phyloP scores from a whole-genome alignment of 2,888 invertebrate genomes.

The Scaptomyza parva region DNA sequence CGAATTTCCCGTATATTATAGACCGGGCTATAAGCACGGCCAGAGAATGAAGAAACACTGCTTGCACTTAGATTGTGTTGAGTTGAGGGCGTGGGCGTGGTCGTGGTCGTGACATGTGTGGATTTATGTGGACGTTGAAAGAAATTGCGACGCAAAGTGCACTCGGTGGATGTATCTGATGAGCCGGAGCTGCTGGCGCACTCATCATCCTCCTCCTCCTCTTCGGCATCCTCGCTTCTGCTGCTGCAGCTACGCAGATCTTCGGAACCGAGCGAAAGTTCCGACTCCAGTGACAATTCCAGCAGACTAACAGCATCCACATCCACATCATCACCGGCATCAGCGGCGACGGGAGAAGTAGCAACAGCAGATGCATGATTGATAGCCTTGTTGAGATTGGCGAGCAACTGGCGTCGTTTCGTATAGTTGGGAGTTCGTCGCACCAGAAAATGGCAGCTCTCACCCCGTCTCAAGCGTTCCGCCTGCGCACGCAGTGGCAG shows the following conservation, averaged over 20 bases:
- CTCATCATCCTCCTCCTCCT: slow-evolving; percentile 74
- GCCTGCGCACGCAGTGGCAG: slow-evolving; percentile 91
- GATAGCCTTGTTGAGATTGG: slow-evolving; percentile 79
- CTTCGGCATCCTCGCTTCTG: slow-evolving; percentile 66
- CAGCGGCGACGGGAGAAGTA: slow-evolving; percentile 46
- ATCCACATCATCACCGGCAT: slow-evolving; percentile 54
- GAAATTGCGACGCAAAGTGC: slow-evolving; percentile 62
- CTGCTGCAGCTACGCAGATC: slow-evolving; percentile 75
- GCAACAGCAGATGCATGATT: slow-evolving; percentile 40
- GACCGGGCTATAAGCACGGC: slow-evolving; percentile 83
- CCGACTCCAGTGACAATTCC: slow-evolving; percentile 81
- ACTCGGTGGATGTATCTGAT: slow-evolving; percentile 80
- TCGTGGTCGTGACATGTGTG: slow-evolving; percentile 18
- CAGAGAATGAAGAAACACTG: slow-evolving; percentile 36
- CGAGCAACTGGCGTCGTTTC: slow-evolving; percentile 84
- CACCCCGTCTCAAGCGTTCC: slow-evolving; percentile 89
- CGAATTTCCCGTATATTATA: slow-evolving; percentile 85
- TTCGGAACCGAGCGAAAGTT: slow-evolving; percentile 71
- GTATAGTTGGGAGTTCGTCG: slow-evolving; percentile 92
- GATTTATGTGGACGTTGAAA: slow-evolving; percentile 42
- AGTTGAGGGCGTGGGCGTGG: neutral
- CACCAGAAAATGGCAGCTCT: slow-evolving; percentile 92
- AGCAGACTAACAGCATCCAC: slow-evolving; percentile 72
- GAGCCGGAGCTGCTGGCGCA: slow-evolving; percentile 79
- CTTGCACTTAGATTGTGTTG: neutral